Evolutionary conservation across 2,888 invertebrate species (phyloP), one percentile per base, ranked within the genome.

Genomic region (Epirrita christyi): DNA sequence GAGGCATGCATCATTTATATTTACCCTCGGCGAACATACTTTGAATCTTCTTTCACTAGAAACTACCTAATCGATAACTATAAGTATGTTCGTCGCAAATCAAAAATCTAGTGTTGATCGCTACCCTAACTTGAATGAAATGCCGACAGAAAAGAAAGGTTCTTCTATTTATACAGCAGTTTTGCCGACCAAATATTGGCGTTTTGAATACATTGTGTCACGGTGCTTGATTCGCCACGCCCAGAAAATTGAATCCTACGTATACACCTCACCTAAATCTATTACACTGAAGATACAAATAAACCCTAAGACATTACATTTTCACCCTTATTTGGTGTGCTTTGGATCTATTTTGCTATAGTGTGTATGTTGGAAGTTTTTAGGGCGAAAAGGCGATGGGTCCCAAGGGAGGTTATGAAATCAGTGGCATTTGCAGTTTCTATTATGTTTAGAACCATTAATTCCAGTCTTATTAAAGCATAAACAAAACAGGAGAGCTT

Each of bases 381-480:
- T 86, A 74, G 89, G 90, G 89, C 87, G 84, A 85, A 85, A 86
- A 88, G 76, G 85, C 83, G 88, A 88, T 86, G 83, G 84, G 80
- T 93, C 93, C 93, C 86, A 76, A 81, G 93, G 89, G 92, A 91
- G 90, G 89, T 88, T 90, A 92, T 91, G 92, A 92, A 94, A 93
- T 93, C 94, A 93, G 92, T 94, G 94, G 94, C 94, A 94, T 94
- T 94, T 94, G 93, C 93, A 93, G 88, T 85, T 87, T 89, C 94
- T 92, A 92, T 92, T 92, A 89, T 92, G 89, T 80, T 84, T 87
- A 80, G 90, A 91, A 87, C 91, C 92, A 92, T 92, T 92, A 92
- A 92, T 89, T 91, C 81, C 86, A 79, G 87, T 81, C 88, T 90
- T 91, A 89, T 83, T 90, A 90, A 86, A 84, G 84, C 83, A 88